These are phyloP conservation scores for Podarcis lilfordi DNA, from an alignment of 2,797 vertebrate species.

Conservation along the genomic window DNA sequence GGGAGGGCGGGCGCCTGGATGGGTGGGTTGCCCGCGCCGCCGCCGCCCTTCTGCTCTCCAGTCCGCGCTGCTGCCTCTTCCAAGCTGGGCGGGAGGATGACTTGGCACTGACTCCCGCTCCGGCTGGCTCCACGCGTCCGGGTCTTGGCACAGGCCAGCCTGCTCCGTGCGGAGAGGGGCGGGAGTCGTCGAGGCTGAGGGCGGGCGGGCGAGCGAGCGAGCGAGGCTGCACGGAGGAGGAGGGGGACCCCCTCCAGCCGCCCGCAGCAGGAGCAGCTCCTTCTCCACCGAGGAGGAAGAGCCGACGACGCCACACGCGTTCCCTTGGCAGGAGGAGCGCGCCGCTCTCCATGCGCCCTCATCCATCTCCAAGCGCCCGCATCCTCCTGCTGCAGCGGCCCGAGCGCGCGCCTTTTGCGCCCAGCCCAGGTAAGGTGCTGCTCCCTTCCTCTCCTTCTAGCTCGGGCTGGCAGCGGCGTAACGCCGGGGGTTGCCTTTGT, in stretches of 20 bases:
- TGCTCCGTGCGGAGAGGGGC: background rate
- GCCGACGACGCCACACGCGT: background rate
- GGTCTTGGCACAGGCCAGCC: conserved; percentile 12
- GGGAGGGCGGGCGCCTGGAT: background rate
- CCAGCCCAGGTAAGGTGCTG: conserved; percentile 1
- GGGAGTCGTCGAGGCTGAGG: background rate
- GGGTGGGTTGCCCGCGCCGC: background rate
- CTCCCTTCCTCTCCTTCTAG: background rate
- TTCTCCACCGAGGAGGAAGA: background rate
- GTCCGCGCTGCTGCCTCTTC: background rate
- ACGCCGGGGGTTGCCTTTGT: no score
- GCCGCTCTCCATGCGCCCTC: conserved; percentile 46
- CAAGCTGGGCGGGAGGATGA: conserved; percentile 1
- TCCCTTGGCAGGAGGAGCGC: background rate
- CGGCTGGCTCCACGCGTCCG: background rate
- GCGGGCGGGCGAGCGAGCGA: background rate
- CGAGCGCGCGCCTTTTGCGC: background rate
- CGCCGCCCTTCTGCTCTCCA: background rate
- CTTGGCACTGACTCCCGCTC: conserved; percentile 25
- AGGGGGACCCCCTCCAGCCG: background rate
- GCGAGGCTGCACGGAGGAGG: no score
- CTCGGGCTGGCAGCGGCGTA: background rate
- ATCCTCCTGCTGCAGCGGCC: conserved; percentile 27
- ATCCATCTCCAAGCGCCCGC: conserved; percentile 38
- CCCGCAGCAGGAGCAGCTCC: background rate